Base-by-base conservation (phyloP, 2,113 vertebrate species). In the Lethenteron reissneri region DNA sequence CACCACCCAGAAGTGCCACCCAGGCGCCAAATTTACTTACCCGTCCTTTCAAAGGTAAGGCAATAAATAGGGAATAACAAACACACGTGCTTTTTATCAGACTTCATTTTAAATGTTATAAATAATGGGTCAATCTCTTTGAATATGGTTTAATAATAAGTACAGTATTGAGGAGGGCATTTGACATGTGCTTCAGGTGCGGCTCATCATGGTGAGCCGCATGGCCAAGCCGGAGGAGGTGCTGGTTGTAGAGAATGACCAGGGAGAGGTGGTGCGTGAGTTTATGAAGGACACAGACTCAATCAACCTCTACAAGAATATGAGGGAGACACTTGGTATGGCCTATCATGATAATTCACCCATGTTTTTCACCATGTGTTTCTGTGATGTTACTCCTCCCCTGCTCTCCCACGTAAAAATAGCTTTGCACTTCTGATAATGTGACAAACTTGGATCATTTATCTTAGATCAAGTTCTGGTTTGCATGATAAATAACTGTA, bases 201-300 rank as follows among this genome's bases (percentile, higher is more conserved):
- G 94, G 72, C 82, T 97, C 78, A 81, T 97, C 71, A 99, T 97
- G 92, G 91, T 97, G 13, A 97, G 92, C 78, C 86, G 94, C 15
- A 99, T 99, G 94, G 94, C 94, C 72, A 99, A 99, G 75, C 94
- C 94, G 3, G 94, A 99, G 77, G 94, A 97, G 77, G 94, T 99
- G 12, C 79, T 99, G 76, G 92, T 99, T 75, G 94, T 99, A 79
- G 94, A 99, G 81, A 99, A 97, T 21, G 92, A 99, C 79, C 94
- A 97, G 78, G 94, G 94, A 57, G 94, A 99, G 80, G 94, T 99
- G 74, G 92, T 97, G 69, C 80, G 92, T 75, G 92, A 99, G 79
- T 99, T 99, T 79, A 99, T 99, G 94, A 99, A 99, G 83, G 94
- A 99, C 78, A 97, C 94, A 0, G 94, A 99, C 78, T 99, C 94